A percentile compares a stretch with the other conserved stretches of the same genome.
Conservation (phyloP, 1,140 invertebrate species). For the Agraylea sexmaculata region DNA sequence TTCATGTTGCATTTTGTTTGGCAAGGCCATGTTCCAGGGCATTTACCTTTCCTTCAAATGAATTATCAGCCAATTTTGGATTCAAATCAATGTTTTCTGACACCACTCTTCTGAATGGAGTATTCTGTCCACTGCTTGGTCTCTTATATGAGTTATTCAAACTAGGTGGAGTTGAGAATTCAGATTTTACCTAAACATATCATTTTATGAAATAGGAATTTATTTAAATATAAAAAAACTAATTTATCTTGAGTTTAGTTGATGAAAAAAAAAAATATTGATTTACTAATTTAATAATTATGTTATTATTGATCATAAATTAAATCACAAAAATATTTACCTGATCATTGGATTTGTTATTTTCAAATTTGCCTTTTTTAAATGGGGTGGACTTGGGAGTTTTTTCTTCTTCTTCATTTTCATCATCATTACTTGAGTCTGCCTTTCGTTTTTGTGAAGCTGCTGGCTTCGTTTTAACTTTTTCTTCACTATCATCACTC, state of each 20-base stretch:
- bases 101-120: constrained; percentile 72
- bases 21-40: constrained; percentile 38
- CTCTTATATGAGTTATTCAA: too few species aligned
- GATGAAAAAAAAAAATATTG: constrained; percentile 5
- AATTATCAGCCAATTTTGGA: constrained; percentile 72
- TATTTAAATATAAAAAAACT: constrained; percentile 4
- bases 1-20: constrained; percentile 30
- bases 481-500: constrained; percentile 23
- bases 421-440: constrained; percentile 27
- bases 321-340: constrained; percentile 11
- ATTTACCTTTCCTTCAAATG: constrained; percentile 93
- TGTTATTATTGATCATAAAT: too few species aligned
- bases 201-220: constrained; percentile 4
- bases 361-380: constrained; percentile 32
- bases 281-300: too few species aligned
- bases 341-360: constrained; percentile 23
- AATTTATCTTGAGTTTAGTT: not conserved
- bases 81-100: constrained; percentile 64
- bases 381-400: constrained; percentile 24
- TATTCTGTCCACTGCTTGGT: constrained; percentile 31
- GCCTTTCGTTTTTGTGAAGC: constrained; percentile 24
- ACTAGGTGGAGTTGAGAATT: too few species aligned
- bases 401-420: constrained; percentile 27
- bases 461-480: constrained; percentile 12
- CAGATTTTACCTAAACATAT: too few species aligned